Percentiles rank a stretch among this genome's conserved stretches.
phyloP scores from a whole-genome alignment of 2,888 invertebrate genomes.

The Hermaeophaga mercurialis region DNA sequence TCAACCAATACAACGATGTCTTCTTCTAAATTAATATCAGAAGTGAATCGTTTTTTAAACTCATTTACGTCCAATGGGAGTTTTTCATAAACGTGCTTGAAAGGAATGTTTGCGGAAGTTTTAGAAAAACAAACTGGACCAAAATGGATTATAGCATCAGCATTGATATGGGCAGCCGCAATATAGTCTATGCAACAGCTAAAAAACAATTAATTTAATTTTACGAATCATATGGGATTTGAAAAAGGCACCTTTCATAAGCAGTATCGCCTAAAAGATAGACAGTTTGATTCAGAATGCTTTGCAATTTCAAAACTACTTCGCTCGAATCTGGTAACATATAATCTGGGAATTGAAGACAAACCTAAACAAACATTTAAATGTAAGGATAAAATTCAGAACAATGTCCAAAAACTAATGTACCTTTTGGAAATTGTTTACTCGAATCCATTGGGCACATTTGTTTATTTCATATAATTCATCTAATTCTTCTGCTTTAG shows the following conservation, averaged over 20 bases:
- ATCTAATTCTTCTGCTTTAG: constrained; percentile 53
- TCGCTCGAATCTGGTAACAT: constrained; percentile 71
- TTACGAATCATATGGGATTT: not conserved
- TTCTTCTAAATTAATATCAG: no score
- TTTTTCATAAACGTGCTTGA: constrained; percentile 74
- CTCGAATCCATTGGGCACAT: constrained; percentile 73
- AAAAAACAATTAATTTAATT: no score
- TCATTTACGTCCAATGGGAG: constrained; percentile 60
- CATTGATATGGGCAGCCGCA: constrained; percentile 84
- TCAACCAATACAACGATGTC: constrained; percentile 69
- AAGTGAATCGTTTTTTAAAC: constrained; percentile 51
- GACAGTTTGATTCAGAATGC: constrained; percentile 63
- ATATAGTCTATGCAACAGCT: constrained; percentile 92
- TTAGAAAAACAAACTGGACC: constrained; percentile 87
- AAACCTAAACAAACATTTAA: constrained; percentile 67
- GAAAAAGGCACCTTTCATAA: constrained; percentile 74
- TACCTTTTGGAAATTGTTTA: constrained; percentile 71
- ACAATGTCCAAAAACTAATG: not conserved
- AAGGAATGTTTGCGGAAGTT: constrained; percentile 72
- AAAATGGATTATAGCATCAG: constrained; percentile 88
- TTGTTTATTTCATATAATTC: constrained; percentile 64
- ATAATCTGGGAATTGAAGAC: constrained; percentile 90
- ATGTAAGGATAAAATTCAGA: not conserved
- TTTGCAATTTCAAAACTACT: constrained; percentile 64
- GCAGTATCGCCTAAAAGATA: constrained; percentile 90